These are phyloP conservation scores for Mesoligia furuncula DNA, from an alignment of 2,888 invertebrate species.

Conservation along the genomic window DNA sequence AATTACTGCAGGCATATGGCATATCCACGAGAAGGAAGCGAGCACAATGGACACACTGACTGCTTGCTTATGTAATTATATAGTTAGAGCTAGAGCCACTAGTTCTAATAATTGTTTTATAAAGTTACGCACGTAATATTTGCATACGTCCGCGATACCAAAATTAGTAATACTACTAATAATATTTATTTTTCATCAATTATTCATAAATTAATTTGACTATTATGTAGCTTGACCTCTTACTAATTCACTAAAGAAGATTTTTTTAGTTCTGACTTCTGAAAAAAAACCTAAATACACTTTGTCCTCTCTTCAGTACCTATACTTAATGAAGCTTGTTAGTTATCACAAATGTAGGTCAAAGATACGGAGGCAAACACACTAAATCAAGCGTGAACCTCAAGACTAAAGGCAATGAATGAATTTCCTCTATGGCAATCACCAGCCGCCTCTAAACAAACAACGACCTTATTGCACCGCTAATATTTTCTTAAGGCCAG, in stretches of 20 bases:
- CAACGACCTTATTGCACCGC: slow-evolving; percentile 46
- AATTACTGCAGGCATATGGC: slow-evolving; percentile 42
- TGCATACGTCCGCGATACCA: background rate
- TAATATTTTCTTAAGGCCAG: slow-evolving; percentile 53
- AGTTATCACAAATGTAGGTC: slow-evolving; percentile 37
- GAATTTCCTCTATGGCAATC: slow-evolving; percentile 51
- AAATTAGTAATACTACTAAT: background rate
- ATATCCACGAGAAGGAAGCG: slow-evolving; percentile 59
- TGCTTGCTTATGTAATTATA: slow-evolving; percentile 63
- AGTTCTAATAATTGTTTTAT: slow-evolving; percentile 47
- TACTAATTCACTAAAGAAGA: background rate
- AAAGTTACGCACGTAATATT: slow-evolving; percentile 14
- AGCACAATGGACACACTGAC: slow-evolving; percentile 64
- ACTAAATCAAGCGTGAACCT: slow-evolving; percentile 56
- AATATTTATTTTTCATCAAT: too few relatives aligned
- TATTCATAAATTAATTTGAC: too few relatives aligned
- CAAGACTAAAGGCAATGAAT: slow-evolving; percentile 55
- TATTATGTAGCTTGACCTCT: background rate
- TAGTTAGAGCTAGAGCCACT: slow-evolving; percentile 26
- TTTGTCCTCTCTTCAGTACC: slow-evolving; percentile 1
- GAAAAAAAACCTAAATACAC: background rate
- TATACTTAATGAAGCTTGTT: background rate
- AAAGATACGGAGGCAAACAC: slow-evolving; percentile 47
- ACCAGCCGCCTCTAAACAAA: slow-evolving; percentile 54
- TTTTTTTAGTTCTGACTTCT: background rate